These are phyloP conservation scores for Lasioglossum villosulum DNA, from an alignment of 2,888 invertebrate genomes.

Conservation along the genomic window DNA sequence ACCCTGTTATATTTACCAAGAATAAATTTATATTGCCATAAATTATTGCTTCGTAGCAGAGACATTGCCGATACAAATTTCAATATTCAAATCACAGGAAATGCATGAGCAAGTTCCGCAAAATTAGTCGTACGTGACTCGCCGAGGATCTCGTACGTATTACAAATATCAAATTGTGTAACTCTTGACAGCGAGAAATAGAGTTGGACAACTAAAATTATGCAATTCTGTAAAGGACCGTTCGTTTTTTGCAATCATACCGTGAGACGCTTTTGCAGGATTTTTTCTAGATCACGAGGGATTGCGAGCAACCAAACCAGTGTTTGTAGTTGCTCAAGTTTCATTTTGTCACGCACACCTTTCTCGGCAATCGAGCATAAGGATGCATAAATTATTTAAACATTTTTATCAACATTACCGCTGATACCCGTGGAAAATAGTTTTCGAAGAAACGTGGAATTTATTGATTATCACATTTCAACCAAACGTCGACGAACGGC, in stretches of 20 bases:
- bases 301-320: neutral
- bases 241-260: conserved; percentile 18
- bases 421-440: neutral
- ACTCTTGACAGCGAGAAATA: conserved; percentile 17
- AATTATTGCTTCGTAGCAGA: neutral
- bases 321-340: conserved; percentile 8
- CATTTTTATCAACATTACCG: neutral
- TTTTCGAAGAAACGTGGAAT: too few relatives aligned
- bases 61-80: neutral
- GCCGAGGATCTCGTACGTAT: neutral
- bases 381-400: neutral
- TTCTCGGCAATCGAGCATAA: neutral
- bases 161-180: conserved; percentile 21
- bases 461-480: too few relatives aligned
- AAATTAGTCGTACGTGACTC: neutral
- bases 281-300: conserved; percentile 17
- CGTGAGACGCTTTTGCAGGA: neutral
- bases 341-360: conserved; percentile 14
- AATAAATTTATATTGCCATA: too few relatives aligned
- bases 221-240: conserved; percentile 32
- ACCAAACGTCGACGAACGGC: too few relatives aligned
- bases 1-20: too few relatives aligned
- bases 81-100: neutral
- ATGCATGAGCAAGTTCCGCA: neutral
- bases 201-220: conserved; percentile 32